These are phyloP conservation scores for Brachyhypopomus gauderio DNA, from an alignment of 2,113 vertebrate genomes.

Conservation along the genomic window DNA sequence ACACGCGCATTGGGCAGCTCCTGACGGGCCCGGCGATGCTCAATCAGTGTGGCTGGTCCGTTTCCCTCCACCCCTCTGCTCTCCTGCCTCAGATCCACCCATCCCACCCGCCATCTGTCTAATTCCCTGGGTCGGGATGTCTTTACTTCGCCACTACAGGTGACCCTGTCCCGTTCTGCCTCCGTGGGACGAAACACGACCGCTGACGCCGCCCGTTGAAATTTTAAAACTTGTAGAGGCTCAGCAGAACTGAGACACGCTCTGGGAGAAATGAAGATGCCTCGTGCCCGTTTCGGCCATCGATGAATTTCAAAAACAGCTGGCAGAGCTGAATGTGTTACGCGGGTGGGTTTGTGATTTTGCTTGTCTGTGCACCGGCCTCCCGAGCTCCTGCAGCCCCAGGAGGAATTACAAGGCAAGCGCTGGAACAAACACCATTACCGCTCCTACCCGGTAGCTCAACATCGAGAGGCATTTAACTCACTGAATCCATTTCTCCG, in stretches of 20 bases:
- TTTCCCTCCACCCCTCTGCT: conserved; percentile 22
- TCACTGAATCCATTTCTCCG: neutral
- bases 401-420: neutral
- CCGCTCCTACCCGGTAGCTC: neutral
- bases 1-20: conserved; percentile 41
- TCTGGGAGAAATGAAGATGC: neutral
- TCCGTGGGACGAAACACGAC: neutral
- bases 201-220: conserved; percentile 8
- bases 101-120: conserved; percentile 9
- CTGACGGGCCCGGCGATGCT: conserved; percentile 14
- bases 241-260: conserved; percentile 14
- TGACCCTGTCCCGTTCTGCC: conserved; percentile 26
- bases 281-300: neutral
- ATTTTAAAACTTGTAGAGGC: conserved; percentile 43
- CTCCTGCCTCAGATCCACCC: conserved; percentile 3
- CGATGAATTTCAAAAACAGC: conserved; percentile 30
- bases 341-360: neutral
- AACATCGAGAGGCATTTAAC: neutral
- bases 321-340: neutral
- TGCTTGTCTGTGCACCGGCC: neutral
- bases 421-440: neutral
- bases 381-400: neutral
- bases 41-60: conserved; percentile 18
- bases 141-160: conserved; percentile 18
- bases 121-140: conserved; percentile 46